These are phyloP conservation scores for Encarsia formosa DNA, from an alignment of 2,888 invertebrate species.

Conservation along the genomic window DNA sequence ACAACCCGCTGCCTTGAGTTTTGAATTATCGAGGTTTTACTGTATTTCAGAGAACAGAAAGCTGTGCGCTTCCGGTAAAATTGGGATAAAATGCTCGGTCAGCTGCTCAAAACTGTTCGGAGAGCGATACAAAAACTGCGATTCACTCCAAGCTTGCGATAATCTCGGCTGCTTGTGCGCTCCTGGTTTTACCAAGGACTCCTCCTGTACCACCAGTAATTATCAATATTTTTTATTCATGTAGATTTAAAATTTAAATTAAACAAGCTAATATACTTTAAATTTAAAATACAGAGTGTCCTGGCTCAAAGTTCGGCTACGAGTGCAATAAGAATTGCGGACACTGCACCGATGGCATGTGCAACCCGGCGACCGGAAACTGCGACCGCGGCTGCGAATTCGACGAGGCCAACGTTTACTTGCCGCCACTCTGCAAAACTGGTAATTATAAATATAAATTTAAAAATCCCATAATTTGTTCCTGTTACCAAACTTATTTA, in stretches of 20 bases:
- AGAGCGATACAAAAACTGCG: slow-evolving; percentile 17
- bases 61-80: slow-evolving; percentile 25
- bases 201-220: slow-evolving; percentile 24
- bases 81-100: slow-evolving; percentile 30
- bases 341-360: slow-evolving; percentile 24
- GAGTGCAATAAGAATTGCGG: slow-evolving; percentile 35
- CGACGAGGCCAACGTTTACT: background rate
- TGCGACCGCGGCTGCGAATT: slow-evolving; percentile 29
- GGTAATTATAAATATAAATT: slow-evolving; percentile 30
- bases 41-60: slow-evolving; percentile 1
- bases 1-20: too few relatives aligned
- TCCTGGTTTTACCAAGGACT: slow-evolving; percentile 26
- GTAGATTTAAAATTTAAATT: background rate
- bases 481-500: too few relatives aligned
- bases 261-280: background rate
- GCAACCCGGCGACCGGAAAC: slow-evolving; percentile 28
- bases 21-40: too few relatives aligned
- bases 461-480: too few relatives aligned
- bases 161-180: slow-evolving; percentile 32
- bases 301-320: slow-evolving; percentile 32
- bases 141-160: slow-evolving; percentile 27
- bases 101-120: slow-evolving; percentile 20
- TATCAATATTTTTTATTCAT: background rate
- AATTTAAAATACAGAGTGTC: slow-evolving; percentile 26
- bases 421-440: slow-evolving; percentile 32